phyloP scores from a whole-genome alignment of 2,113 vertebrate species.

The Labeo catla region DNA sequence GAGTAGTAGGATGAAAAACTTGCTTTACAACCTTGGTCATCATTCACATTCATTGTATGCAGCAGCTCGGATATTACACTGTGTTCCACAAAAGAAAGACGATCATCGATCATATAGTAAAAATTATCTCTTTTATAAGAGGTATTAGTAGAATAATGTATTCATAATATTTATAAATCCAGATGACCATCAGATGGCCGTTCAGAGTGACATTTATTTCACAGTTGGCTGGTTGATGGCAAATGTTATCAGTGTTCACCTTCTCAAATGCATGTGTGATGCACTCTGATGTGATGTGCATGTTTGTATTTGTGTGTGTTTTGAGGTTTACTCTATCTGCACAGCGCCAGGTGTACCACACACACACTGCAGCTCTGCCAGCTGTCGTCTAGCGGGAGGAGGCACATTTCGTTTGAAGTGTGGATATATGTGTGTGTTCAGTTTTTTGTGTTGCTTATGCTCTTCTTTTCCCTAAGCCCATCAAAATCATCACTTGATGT shows the following conservation, averaged over 20 bases:
- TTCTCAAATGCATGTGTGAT: constrained; percentile 27
- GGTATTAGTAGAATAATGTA: neutral
- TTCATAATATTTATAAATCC: neutral
- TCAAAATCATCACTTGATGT: constrained; percentile 39
- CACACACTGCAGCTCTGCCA: constrained; percentile 15
- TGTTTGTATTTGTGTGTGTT: constrained; percentile 17
- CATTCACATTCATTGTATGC: neutral
- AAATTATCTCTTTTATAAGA: neutral
- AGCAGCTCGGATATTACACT: neutral
- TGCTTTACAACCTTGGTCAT: neutral
- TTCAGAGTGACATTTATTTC: constrained; percentile 22
- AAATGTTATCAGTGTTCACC: constrained; percentile 22
- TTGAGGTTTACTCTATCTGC: constrained; percentile 40
- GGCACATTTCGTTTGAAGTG: constrained; percentile 36
- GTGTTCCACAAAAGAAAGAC: neutral
- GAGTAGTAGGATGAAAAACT: neutral
- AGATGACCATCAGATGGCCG: constrained; percentile 16
- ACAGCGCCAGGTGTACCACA: constrained; percentile 27
- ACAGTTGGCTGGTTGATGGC: neutral
- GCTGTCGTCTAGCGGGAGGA: constrained; percentile 36
- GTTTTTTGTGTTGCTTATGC: constrained; percentile 13
- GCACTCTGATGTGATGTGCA: neutral
- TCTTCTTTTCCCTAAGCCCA: constrained; percentile 18
- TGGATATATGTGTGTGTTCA: constrained; percentile 18
- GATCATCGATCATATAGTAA: neutral